Evolutionary conservation across 1,140 invertebrate species (phyloP).

Genomic region (Zaprionus ornatus): DNA sequence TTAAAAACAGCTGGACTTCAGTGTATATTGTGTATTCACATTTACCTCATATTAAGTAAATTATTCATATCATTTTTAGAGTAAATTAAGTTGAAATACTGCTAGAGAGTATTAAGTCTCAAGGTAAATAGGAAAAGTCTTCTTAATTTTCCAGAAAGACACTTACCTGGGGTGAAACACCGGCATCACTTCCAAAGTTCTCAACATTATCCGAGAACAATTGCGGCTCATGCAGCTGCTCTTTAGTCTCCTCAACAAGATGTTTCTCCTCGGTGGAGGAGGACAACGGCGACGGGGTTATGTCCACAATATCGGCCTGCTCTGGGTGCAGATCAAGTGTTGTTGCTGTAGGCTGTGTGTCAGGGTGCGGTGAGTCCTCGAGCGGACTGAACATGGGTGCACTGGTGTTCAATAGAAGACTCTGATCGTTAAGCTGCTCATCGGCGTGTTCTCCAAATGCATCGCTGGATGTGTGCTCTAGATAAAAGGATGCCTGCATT

Average conservation of each 20-base stretch:
- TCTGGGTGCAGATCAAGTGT: slow-evolving; percentile 59
- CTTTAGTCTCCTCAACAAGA: slow-evolving; percentile 75
- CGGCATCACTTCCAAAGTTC: slow-evolving; percentile 33
- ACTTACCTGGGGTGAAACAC: slow-evolving; percentile 67
- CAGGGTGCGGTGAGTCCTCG: slow-evolving; percentile 18
- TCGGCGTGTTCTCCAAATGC: slow-evolving; percentile 15
- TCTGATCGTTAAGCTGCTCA: slow-evolving; percentile 37
- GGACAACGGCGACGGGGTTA: slow-evolving; percentile 67
- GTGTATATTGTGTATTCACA: background rate
- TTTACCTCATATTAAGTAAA: background rate
- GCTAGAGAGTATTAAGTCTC: too few species aligned
- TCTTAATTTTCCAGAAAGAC: slow-evolving; percentile 5
- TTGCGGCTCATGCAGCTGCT: slow-evolving; percentile 44
- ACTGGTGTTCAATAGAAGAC: slow-evolving; percentile 62
- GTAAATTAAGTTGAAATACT: background rate
- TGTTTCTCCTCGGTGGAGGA: slow-evolving; percentile 78
- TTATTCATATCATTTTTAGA: background rate
- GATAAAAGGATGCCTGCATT: slow-evolving; percentile 77
- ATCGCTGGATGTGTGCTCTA: slow-evolving; percentile 68
- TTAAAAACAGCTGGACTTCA: background rate
- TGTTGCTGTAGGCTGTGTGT: slow-evolving; percentile 39
- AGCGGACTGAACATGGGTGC: slow-evolving; percentile 55
- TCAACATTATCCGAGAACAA: slow-evolving; percentile 40
- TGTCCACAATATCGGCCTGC: slow-evolving; percentile 59
- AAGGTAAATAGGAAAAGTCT: too few species aligned